Evolutionary conservation across 2,888 invertebrate genomes (phyloP), one percentile per base, ranked within the genome.

Genomic region (Dryobota labecula): DNA sequence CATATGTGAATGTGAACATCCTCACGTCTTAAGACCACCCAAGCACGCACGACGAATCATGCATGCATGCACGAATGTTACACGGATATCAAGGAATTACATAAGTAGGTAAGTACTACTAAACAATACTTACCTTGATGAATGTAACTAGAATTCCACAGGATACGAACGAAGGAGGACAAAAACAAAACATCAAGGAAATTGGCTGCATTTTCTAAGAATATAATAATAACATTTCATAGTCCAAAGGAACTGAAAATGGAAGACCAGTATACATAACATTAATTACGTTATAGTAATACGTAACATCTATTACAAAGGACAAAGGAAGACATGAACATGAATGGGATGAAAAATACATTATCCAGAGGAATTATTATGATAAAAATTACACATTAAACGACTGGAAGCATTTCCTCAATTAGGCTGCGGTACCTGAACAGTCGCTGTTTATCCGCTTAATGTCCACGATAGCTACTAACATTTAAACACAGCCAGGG

Each of bases 381-480:
- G 69, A 76, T 66, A 78, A 75, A 78, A 82, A 85, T 78, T 67
- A 75, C 73, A 68, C 71, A 49, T 62, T 75, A 76, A 84, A 84
- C 76, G 80, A 76, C 81, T 80, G 69, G 41, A 69, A 83, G 68
- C 81, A 84, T 85, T 90, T 88, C 88, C 89, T 90, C 91, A 90
- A 91, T 91, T 90, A 91, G 80, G 60, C 76, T 76, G 77, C 64
- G 86, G 83, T 76, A 74, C 80, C 71, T 79, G 76, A 84, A 85
- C 78, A 69, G 76, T 70, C 61, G 77, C 86, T 88, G 88, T 90
- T 92, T 90, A 92, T 90, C 89, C 89, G 76, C 85, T 88, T 90
- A 90, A 90, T 88, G 87, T 69, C 71, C 84, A 61, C 78, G 87
- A 92, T 91, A 89, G 88, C 84, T 84, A 81, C 87, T 86, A 86